Base-by-base conservation (phyloP, 1,140 invertebrate genomes). In the Acyrthosiphon pisum region DNA sequence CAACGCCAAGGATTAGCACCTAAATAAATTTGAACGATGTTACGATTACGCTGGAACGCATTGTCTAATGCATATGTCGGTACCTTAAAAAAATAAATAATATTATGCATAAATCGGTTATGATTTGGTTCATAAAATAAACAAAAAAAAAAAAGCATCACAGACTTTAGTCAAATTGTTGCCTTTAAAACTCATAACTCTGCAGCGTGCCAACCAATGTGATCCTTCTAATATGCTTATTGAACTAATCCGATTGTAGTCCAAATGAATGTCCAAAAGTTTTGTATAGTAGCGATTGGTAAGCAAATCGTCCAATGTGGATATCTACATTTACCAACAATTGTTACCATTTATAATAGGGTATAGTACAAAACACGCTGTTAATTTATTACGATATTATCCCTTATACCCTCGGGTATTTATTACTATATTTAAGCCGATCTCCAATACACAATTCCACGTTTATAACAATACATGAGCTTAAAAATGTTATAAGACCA, bases 1-100 rank as follows among this genome's bases (percentile, higher is more conserved):
- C 98, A 98, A 93, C 96, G 96, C 97, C 97, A 98, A 0, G 97
- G 97, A 95, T 98, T 98, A 81, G 96, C 95, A 6, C 97, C 97
- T 0, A 98, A 95, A 94, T 96, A 96, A 30, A 98, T 95, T 93
- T 95, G 94, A 93, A 96, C 96, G 93, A 97, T 96, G 94, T 97
- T 97, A 83, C 95, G 95, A 94, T 97, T 98, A 83, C 96, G 96
- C 93, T 96, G 95, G n/a, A 98, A 96, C 1, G 97, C 97, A 94
- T 97, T 97, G 94, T 98, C 97, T 83, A 98, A 95, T 0, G 97
- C 97, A 94, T 97, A 98, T 0, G 97, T 96, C 50, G 97, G 97
- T 89, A 98, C 95, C 97, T 97, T 94, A 84, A 95, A 95, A 84
- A 60, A 87, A 41, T 41, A 41, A 93, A 93, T 94, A 81, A 94